Percentiles rank a stretch among this genome's conserved stretches.
These are phyloP conservation scores for Dendronephthya gigantea DNA, from an alignment of 64 coral and sea anemone species.

Conservation along the genomic window DNA sequence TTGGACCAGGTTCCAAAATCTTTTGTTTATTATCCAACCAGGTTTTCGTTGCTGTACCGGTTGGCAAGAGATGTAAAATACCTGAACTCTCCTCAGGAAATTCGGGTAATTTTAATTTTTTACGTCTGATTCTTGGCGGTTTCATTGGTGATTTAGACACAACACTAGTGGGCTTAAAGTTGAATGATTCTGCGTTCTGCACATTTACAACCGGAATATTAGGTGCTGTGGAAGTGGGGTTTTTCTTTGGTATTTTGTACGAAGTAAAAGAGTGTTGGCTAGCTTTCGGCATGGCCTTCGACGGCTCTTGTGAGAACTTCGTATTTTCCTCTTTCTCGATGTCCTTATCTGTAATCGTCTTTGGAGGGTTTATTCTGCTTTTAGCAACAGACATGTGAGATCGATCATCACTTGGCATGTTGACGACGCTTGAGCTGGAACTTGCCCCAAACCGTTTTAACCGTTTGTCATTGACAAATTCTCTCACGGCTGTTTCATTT, in stretches of 20 bases:
- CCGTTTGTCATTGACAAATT: background rate
- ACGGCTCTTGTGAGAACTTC: background rate
- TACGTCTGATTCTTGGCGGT: background rate
- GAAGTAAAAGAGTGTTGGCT: background rate
- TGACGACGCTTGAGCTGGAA: background rate
- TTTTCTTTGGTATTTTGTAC: background rate
- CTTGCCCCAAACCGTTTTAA: background rate
- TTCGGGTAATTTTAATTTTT: background rate
- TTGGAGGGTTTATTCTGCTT: background rate
- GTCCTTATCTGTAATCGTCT: background rate
- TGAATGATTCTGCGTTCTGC: background rate
- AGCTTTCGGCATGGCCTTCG: background rate
- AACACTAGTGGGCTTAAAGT: background rate
- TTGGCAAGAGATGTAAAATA: background rate
- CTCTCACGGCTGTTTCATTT: background rate
- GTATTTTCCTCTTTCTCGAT: background rate
- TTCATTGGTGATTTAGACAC: background rate
- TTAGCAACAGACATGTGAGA: background rate
- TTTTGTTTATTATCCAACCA: too few relatives aligned
- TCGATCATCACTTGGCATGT: background rate
- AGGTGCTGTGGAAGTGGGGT: background rate
- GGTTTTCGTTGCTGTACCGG: too few relatives aligned
- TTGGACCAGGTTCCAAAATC: too few relatives aligned
- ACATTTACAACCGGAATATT: background rate
- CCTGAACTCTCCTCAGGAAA: background rate